These are phyloP conservation scores for Drosophila barbarae DNA, from an alignment of 2,888 invertebrate species.

Conservation along the genomic window DNA sequence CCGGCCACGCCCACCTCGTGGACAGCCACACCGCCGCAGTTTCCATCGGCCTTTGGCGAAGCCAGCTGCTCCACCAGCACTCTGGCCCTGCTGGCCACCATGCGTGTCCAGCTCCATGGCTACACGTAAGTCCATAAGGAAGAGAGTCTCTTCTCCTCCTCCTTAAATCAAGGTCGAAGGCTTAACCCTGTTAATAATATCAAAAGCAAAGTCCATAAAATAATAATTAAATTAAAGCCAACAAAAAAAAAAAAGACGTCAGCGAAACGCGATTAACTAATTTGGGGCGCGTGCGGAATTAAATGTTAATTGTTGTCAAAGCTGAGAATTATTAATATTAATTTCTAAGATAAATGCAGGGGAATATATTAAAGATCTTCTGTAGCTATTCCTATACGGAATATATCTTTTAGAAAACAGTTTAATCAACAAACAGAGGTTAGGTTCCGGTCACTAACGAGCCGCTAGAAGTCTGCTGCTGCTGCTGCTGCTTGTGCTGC, in stretches of 20 bases:
- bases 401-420: background rate
- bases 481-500: background rate
- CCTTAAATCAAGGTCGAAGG: background rate
- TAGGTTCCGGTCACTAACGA: slow-evolving; percentile 13
- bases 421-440: background rate
- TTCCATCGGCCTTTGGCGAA: slow-evolving; percentile 38
- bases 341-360: too few species aligned
- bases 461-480: background rate
- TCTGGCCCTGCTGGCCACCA: slow-evolving; percentile 44
- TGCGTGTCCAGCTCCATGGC: slow-evolving; percentile 55
- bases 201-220: slow-evolving; percentile 1
- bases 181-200: background rate
- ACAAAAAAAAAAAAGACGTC: background rate
- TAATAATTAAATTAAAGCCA: slow-evolving; percentile 3
- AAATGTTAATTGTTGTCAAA: slow-evolving; percentile 46
- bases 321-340: slow-evolving; percentile 13
- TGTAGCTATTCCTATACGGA: background rate
- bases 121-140: slow-evolving; percentile 51
- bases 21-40: slow-evolving; percentile 63
- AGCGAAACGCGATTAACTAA: slow-evolving; percentile 14
- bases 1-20: slow-evolving; percentile 72
- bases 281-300: slow-evolving; percentile 55
- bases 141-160: too few species aligned
- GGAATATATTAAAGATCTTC: background rate
- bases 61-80: slow-evolving; percentile 47